Percentiles rank a stretch among this genome's conserved stretches.
These are phyloP conservation scores for Seriola aureovittata DNA, from an alignment of 2,113 vertebrate genomes.

Conservation along the genomic window DNA sequence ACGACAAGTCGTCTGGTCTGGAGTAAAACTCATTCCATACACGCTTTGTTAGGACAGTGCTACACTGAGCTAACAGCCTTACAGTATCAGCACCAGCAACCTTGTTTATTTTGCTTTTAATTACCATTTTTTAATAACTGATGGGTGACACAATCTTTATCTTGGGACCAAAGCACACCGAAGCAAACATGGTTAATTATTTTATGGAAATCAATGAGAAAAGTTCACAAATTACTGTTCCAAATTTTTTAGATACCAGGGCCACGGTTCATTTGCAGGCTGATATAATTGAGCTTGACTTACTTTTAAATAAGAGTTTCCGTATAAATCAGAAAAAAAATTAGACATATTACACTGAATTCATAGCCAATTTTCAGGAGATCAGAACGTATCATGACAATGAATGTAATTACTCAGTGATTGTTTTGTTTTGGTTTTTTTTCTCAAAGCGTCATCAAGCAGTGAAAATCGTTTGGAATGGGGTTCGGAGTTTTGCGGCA, in stretches of 20 bases:
- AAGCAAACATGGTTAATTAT: not conserved
- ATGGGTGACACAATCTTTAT: not conserved
- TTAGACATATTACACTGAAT: conserved; percentile 21
- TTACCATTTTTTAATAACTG: conserved; percentile 23
- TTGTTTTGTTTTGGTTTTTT: conserved; percentile 30
- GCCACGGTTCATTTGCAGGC: not conserved
- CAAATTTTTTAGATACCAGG: not conserved
- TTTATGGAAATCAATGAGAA: not conserved
- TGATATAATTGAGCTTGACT: not conserved
- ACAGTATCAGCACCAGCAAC: conserved; percentile 10
- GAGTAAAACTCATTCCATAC: conserved; percentile 12
- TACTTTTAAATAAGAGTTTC: not conserved
- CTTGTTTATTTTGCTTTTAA: conserved; percentile 47
- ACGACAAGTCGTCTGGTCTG: conserved; percentile 6
- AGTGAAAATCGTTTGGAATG: conserved; percentile 44
- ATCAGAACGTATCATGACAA: conserved; percentile 18
- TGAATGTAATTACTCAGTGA: conserved; percentile 41
- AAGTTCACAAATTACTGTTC: not conserved
- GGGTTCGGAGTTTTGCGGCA: conserved; percentile 31
- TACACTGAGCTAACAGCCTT: conserved; percentile 18
- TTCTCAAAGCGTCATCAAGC: conserved; percentile 32
- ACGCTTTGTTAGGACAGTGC: conserved; percentile 1
- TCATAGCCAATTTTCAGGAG: conserved; percentile 13
- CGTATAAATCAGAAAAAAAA: not conserved
- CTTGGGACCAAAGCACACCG: not conserved